Base-by-base conservation (phyloP, 2,113 vertebrate genomes). In the Talpa occidentalis region DNA sequence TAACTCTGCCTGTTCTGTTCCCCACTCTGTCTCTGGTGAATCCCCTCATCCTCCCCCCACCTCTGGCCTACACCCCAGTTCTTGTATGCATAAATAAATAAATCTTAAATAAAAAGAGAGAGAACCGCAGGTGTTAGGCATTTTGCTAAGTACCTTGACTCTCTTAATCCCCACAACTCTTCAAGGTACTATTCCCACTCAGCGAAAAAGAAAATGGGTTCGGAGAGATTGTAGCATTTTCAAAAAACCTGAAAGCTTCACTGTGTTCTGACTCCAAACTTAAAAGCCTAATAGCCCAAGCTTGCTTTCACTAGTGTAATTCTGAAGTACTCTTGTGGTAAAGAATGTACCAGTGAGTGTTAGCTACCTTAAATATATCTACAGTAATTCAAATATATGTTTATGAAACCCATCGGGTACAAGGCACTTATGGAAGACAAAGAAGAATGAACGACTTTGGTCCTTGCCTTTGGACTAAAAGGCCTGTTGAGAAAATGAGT, bases 261-360 rank as follows among this genome's bases (percentile, higher is more conserved):
- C 24, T 47, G 35, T 47, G 37, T 54, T 67, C 78, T 37, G 52
- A n/a, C 4, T 42, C 21, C 1, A 67, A 72, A 79, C 14, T 19
- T 37, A 22, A 87, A 84, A 72, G 24, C 56, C 15, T 44, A 24
- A n/a, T 26, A 59, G n/a, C 16, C 88, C 11, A 54, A 8, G 47
- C 47, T 49, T 3, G 42, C 64, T 42, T 56, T 80, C 28, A 19
- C 14, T 5, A 47, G 40, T 42, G 10, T 37, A 16, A 85, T 78
- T 74, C 49, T 77, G 77, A 69, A 24, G 17, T 42, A 70, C n/a
- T 81, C 69, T 35, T 40, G 44, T 42, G 59, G 28, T 66, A 52
- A 86, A 88, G 56, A 81, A 69, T 52, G 72, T 94, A 54, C 44
- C 90, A 24, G 1, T 92, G 86, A 81, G 4, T 56, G 67, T 79